Conservation (phyloP, 2,888 invertebrate species). For the Parnassius glacialis region DNA sequence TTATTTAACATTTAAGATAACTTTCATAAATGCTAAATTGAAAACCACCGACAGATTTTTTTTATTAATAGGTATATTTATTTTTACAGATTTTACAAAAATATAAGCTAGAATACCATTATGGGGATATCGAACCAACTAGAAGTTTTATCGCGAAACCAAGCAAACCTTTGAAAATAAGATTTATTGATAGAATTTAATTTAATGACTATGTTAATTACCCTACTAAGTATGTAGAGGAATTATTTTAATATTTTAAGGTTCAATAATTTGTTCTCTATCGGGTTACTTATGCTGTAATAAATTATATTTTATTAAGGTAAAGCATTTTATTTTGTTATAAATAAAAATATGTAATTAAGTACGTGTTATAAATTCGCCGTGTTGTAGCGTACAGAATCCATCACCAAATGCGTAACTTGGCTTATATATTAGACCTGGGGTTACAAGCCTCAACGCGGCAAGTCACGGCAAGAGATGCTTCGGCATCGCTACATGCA, state of each 20-base stretch:
- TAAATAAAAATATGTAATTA: too few species aligned
- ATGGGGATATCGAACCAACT: slow-evolving; percentile 82
- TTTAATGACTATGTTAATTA: slow-evolving; percentile 32
- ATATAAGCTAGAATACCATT: slow-evolving; percentile 84
- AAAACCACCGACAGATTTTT: too few species aligned
- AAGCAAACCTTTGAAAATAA: slow-evolving; percentile 82
- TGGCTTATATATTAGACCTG: too few species aligned
- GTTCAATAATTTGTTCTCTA: slow-evolving; percentile 14
- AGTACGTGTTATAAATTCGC: too few species aligned
- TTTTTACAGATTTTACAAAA: slow-evolving; percentile 77
- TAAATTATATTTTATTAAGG: slow-evolving; percentile 7
- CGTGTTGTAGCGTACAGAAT: too few species aligned
- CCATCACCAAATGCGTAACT: too few species aligned
- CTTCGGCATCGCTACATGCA: too few species aligned
- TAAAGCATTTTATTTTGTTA: too few species aligned
- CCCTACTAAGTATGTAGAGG: background rate
- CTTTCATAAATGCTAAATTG: too few species aligned
- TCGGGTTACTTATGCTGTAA: slow-evolving; percentile 15
- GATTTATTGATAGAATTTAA: slow-evolving; percentile 81
- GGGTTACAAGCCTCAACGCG: too few species aligned
- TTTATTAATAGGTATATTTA: background rate
- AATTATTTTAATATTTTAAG: slow-evolving; percentile 11
- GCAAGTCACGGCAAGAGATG: too few species aligned
- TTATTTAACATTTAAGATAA: too few species aligned
- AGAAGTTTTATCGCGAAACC: slow-evolving; percentile 82